Evolutionary conservation across 2,888 invertebrate species (phyloP).

Genomic region (Piscicola geometra): DNA sequence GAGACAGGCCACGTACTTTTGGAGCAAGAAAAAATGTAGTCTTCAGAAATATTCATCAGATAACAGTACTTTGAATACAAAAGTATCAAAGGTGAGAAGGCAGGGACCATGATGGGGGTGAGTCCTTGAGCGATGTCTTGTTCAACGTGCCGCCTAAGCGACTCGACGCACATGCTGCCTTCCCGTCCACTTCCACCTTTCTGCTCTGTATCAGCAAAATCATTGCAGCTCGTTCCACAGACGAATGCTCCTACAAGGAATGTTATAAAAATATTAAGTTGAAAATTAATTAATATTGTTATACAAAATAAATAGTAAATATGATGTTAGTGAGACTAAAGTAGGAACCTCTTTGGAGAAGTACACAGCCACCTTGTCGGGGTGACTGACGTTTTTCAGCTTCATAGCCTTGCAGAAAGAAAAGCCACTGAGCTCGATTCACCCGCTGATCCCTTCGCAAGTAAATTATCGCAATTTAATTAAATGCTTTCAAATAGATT

Average conservation of each 20-base stretch:
- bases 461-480: too few relatives aligned
- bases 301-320: neutral
- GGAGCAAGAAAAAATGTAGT: slow-evolving; percentile 10
- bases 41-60: too few relatives aligned
- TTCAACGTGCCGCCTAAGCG: slow-evolving; percentile 47
- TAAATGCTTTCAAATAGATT: too few relatives aligned
- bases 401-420: slow-evolving; percentile 72
- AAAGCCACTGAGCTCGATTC: slow-evolving; percentile 90
- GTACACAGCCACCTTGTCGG: slow-evolving; percentile 86
- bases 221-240: slow-evolving; percentile 53
- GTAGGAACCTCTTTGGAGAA: slow-evolving; percentile 83
- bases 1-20: slow-evolving; percentile 83
- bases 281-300: neutral
- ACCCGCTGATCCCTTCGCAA: slow-evolving; percentile 76
- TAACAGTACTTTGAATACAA: too few relatives aligned
- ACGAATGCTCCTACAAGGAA: slow-evolving; percentile 58
- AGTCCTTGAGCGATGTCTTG: slow-evolving; percentile 51
- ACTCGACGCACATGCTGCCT: slow-evolving; percentile 46
- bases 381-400: slow-evolving; percentile 67
- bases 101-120: slow-evolving; percentile 53
- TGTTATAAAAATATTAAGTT: neutral
- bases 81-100: too few relatives aligned
- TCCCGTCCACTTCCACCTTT: slow-evolving; percentile 48
- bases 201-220: slow-evolving; percentile 50
- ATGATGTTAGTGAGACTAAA: too few relatives aligned